These are phyloP conservation scores for Tauraco hartlaubi DNA, from an alignment of 2,797 vertebrate genomes.

Conservation along the genomic window DNA sequence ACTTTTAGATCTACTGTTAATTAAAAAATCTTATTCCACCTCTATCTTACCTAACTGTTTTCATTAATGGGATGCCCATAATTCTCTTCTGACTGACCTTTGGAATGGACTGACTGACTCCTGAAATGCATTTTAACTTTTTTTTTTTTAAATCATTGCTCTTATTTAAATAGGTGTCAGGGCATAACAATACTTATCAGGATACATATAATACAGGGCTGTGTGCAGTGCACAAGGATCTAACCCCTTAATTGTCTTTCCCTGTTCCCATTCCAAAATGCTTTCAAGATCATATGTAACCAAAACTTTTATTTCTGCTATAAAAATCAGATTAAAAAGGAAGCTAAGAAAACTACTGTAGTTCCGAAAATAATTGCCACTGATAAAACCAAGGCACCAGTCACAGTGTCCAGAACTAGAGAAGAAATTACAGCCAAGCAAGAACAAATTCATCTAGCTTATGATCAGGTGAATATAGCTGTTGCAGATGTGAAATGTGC, in stretches of 20 bases:
- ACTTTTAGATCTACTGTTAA: background rate
- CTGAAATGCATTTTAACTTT: conserved; percentile 9
- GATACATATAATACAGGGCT: background rate
- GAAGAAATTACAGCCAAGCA: conserved; percentile 68
- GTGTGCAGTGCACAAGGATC: background rate
- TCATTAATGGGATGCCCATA: background rate
- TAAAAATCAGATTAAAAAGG: conserved; percentile 75
- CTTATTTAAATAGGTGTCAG: background rate
- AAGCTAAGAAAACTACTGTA: conserved; percentile 64
- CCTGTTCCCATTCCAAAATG: background rate
- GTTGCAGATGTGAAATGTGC: background rate
- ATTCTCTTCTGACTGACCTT: conserved; percentile 13
- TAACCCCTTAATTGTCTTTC: conserved; percentile 21
- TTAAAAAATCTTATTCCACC: background rate
- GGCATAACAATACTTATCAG: conserved; percentile 15
- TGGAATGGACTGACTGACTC: background rate
- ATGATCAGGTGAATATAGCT: conserved; percentile 57
- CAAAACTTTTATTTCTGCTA: conserved; percentile 60
- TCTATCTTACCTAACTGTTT: background rate
- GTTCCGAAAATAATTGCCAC: conserved; percentile 54
- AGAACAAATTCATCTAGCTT: conserved; percentile 62
- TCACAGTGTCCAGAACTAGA: conserved; percentile 59
- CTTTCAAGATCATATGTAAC: conserved; percentile 1
- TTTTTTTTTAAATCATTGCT: background rate
- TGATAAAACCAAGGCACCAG: conserved; percentile 43